phyloP scores from a whole-genome alignment of 1,140 invertebrate species.

The Habropoda laboriosa region DNA sequence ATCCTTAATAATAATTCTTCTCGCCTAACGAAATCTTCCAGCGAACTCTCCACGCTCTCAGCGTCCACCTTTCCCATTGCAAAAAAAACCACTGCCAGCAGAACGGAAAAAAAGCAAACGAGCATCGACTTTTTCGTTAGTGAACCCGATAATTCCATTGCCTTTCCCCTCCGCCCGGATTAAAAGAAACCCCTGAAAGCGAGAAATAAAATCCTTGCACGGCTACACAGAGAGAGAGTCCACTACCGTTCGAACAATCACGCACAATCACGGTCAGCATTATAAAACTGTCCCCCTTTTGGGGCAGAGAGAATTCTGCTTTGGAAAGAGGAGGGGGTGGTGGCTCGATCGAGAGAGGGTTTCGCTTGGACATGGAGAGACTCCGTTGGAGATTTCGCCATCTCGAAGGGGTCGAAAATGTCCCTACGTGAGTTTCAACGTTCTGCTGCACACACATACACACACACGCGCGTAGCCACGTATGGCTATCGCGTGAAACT shows the following conservation, averaged over 20 bases:
- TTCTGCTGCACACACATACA: too few species aligned
- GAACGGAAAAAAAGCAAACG: not conserved
- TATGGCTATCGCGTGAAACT: slow-evolving; percentile 50
- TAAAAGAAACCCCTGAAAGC: slow-evolving; percentile 27
- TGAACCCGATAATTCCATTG: not conserved
- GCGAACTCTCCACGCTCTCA: too few species aligned
- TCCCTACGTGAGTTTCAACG: slow-evolving; percentile 68
- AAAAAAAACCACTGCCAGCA: not conserved
- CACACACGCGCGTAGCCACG: too few species aligned
- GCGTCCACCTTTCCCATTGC: not conserved
- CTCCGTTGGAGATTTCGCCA: slow-evolving; percentile 68
- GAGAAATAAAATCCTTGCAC: slow-evolving; percentile 40
- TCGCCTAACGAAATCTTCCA: too few species aligned
- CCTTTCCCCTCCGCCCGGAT: not conserved
- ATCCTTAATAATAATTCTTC: too few species aligned
- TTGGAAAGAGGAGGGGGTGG: not conserved
- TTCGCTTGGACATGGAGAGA: slow-evolving; percentile 37
- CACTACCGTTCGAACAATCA: slow-evolving; percentile 69
- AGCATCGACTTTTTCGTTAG: not conserved
- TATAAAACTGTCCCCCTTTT: slow-evolving; percentile 77
- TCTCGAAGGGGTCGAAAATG: slow-evolving; percentile 68
- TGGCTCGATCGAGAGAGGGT: slow-evolving; percentile 47
- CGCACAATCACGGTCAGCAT: slow-evolving; percentile 76
- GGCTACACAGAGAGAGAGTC: slow-evolving; percentile 22
- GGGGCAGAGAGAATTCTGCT: slow-evolving; percentile 66